phyloP scores from a whole-genome alignment of 2,113 vertebrate species.

The Serinus canaria region DNA sequence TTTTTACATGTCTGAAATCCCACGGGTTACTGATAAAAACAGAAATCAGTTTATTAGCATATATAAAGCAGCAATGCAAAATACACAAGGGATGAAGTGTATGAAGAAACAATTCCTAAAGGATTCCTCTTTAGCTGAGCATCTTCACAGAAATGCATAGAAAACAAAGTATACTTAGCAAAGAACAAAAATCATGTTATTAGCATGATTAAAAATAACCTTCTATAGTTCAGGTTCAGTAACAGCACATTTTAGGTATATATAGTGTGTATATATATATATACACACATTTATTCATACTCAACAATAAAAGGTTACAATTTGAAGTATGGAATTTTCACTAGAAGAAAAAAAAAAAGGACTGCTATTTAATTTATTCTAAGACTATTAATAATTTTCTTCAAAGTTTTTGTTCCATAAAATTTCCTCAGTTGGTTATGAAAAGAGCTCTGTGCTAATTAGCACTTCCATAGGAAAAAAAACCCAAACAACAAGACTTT shows the following conservation, averaged over 20 bases:
- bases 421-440: background rate
- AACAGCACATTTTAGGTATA: background rate
- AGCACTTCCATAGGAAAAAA: background rate
- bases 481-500: background rate
- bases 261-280: background rate
- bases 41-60: background rate
- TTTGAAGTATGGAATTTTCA: background rate
- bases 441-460: background rate
- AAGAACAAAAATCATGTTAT: background rate
- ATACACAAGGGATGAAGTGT: background rate
- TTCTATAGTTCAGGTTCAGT: background rate
- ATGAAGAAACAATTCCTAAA: background rate
- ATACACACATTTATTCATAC: background rate
- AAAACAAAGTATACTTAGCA: background rate
- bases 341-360: background rate
- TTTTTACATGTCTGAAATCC: background rate
- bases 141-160: background rate
- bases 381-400: background rate
- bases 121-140: background rate
- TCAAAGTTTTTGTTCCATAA: background rate
- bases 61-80: background rate
- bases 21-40: background rate
- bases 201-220: background rate
- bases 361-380: background rate
- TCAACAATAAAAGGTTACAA: background rate